Base-by-base conservation (phyloP, 2,888 invertebrate genomes). In the Sarcophaga carnaria region DNA sequence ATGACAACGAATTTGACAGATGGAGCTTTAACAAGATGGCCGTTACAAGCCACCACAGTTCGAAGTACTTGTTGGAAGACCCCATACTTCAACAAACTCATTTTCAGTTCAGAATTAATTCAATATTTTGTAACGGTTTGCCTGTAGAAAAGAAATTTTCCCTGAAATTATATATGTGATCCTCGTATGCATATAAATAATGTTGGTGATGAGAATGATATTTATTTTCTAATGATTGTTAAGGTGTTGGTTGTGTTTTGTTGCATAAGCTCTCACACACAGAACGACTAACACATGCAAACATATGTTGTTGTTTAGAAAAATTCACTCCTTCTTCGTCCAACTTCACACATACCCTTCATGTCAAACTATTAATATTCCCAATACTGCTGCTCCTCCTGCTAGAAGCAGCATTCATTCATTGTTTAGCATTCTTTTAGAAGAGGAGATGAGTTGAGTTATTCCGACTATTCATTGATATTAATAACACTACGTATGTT, bases 401-500 rank as follows among this genome's bases (percentile, higher is more conserved):
- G 54, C 71, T 66, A 72, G 66, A 22, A 27, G 64, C 47, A 20
- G 20, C 22, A 74, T 14, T 62, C 14, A n/a, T 62, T 71, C 25
- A 83, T 63, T 54, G 54, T 17, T 83, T 76, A 66, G 83, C 80
- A 85, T 88, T 82, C 87, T 80, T 80, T 77, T 37, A 1, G 37
- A 37, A 37, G 25, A 49, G 37, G 69, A 49, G 37, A 37, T 37
- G 37, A 86, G 77, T 85, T 88, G 86, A 85, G 80, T 82, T 87
- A 87, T 87, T 81, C 66, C 81, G 63, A 79, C 87, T 72, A 87
- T 89, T 89, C 90, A 90, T 90, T 90, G 89, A 90, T 90, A 91
- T 90, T 90, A 91, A 91, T 91, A 90, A 90, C 90, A 89, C 85
- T 88, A 69, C 59, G 83, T 77, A 14, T 71, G 63, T 12, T 67